These are phyloP conservation scores for Bellardia bayeri DNA, from an alignment of 2,888 invertebrate species.

Conservation along the genomic window DNA sequence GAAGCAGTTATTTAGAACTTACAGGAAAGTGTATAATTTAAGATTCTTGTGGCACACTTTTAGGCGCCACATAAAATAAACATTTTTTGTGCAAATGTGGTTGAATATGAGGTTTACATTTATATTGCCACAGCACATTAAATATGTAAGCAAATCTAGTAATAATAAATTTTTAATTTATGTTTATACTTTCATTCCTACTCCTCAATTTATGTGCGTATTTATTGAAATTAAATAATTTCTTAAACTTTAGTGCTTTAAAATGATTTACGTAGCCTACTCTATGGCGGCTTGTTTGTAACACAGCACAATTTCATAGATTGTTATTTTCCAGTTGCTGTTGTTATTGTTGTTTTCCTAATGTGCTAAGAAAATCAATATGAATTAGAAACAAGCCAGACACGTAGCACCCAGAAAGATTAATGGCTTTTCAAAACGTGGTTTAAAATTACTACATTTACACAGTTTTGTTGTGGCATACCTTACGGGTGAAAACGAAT, in stretches of 20 bases:
- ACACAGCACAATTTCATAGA: constrained; percentile 2
- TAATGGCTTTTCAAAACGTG: constrained; percentile 32
- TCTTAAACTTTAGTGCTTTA: constrained; percentile 18
- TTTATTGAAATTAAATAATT: constrained; percentile 36
- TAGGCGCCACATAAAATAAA: constrained; percentile 16
- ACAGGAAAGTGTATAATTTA: neutral
- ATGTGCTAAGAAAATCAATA: constrained; percentile 54
- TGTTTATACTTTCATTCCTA: neutral
- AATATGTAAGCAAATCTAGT: constrained; percentile 7
- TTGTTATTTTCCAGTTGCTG: neutral
- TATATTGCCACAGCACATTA: neutral
- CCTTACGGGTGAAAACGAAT: neutral
- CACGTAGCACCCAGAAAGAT: constrained; percentile 46
- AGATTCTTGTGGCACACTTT: constrained; percentile 19
- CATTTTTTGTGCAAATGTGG: neutral
- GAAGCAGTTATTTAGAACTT: neutral
- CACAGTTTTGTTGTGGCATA: neutral
- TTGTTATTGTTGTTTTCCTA: constrained; percentile 5
- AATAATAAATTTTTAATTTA: constrained; percentile 21
- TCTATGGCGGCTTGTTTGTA: constrained; percentile 20
- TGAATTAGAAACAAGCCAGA: constrained; percentile 24
- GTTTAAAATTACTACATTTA: constrained; percentile 1
- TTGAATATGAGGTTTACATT: neutral
- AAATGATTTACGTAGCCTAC: constrained; percentile 46
- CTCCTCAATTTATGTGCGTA: constrained; percentile 2